Base-by-base conservation (phyloP, 2,888 invertebrate genomes). In the Eupithecia insigniata region DNA sequence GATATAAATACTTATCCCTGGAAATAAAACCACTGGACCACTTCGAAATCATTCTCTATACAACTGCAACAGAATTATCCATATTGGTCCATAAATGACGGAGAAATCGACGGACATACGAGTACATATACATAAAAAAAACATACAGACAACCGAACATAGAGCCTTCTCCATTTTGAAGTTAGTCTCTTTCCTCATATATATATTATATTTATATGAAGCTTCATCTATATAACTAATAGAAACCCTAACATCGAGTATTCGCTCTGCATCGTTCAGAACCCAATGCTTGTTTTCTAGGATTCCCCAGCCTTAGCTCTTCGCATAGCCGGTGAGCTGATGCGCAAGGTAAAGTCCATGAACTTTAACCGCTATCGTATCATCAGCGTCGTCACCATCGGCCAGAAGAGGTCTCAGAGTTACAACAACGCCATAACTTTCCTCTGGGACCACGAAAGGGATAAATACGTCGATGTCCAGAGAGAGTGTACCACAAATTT, bases 371-470 rank as follows among this genome's bases (percentile, higher is more conserved):
- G 93, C 3, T 93, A 91, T 75, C 82, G 93, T 6, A 80, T 92
- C 28, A 86, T 93, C 32, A 65, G 84, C 0, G 80, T 92, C 0
- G 90, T 90, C 1, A 92, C 91, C 3, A 76, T 93, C 1, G 90
- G 85, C 0, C 92, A 94, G 78, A 91, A 84, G 72, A 82, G 92
- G 22, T 79, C 92, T 0, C 94, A 94, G 79, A 84, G 90, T 76
- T 93, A 90, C 78, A 90, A 88, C 73, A 94, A 93, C 71, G 90
- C 90, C 0, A 80, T 94, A 2, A 66, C 87, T 0, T 93, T 93
- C 78, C 62, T 94, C 0, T 94, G 93, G 94, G 93, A 94, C 75
- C 34, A 80, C 39, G 83, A 85, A 64, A 80, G 91, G 8, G 92
- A 92, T 55, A 81, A 75, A 61, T 85, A 89, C 61, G 86, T 88